Conservation (phyloP, 2,113 vertebrate species). For the Sapajus apella region DNA sequence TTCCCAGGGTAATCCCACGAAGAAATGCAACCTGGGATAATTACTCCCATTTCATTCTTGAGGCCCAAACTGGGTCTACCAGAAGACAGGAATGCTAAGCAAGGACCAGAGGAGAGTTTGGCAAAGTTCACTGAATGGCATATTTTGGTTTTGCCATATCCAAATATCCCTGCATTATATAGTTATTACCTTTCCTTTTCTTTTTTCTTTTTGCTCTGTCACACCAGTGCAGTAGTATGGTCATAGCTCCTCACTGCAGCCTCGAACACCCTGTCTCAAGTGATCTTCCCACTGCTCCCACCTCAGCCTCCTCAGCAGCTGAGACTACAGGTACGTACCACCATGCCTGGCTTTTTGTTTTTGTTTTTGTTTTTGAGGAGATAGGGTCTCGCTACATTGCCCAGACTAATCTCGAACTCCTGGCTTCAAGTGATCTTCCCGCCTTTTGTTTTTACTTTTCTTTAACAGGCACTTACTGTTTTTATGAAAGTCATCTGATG, state of each 20-base stretch:
- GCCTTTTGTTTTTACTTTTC: not conserved
- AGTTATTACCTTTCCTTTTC: not conserved
- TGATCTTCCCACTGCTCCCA: not conserved
- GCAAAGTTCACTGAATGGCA: not conserved
- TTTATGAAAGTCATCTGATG: not conserved
- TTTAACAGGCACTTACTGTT: not conserved
- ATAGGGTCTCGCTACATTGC: not conserved
- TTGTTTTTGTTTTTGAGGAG: not conserved
- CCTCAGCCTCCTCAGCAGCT: not conserved
- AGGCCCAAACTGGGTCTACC: not conserved
- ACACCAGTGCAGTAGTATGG: not conserved
- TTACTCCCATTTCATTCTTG: not conserved
- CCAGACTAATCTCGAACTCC: not conserved
- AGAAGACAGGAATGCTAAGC: not conserved
- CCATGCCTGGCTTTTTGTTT: not conserved
- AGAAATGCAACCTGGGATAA: not conserved
- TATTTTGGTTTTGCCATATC: conserved; percentile 14
- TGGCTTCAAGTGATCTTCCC: not conserved
- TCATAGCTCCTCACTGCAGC: not conserved
- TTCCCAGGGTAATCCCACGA: not conserved
- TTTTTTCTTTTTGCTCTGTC: not conserved
- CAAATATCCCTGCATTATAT: not conserved
- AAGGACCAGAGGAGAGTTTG: not conserved
- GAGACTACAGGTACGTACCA: not conserved
- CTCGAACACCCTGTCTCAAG: not conserved